These are phyloP conservation scores for Sebastes kiyomatsui DNA, from an alignment of 2,797 vertebrate genomes.

Conservation along the genomic window DNA sequence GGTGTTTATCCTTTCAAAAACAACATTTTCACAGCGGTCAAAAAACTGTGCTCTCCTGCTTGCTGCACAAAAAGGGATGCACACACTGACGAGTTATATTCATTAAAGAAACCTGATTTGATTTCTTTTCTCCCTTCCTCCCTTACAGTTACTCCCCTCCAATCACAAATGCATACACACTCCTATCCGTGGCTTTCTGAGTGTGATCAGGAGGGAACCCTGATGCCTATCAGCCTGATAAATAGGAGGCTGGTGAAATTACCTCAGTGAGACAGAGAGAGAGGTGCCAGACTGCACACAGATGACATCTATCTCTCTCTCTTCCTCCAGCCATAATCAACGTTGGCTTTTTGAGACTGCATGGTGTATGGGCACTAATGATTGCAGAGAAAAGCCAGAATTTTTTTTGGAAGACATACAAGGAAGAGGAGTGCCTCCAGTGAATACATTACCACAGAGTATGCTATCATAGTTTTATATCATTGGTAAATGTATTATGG, in stretches of 20 bases:
- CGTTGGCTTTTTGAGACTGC: constrained; percentile 16
- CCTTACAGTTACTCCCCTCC: not conserved
- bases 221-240: constrained; percentile 34
- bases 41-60: not conserved
- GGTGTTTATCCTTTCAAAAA: not conserved
- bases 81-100: too few relatives aligned
- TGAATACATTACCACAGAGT: constrained; percentile 14
- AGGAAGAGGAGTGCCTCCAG: not conserved
- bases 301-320: not conserved
- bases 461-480: constrained; percentile 3
- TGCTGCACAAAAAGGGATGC: too few relatives aligned
- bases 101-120: not conserved
- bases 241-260: constrained; percentile 10
- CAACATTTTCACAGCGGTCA: not conserved
- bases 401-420: not conserved
- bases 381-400: not conserved
- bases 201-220: constrained; percentile 6
- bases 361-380: constrained; percentile 9
- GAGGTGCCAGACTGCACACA: constrained; percentile 20
- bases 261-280: constrained; percentile 9
- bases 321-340: constrained; percentile 3
- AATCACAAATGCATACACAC: not conserved
- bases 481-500: constrained; percentile 1
- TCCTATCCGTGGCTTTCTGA: not conserved
- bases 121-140: not conserved